These are phyloP conservation scores for Perdix hodgsoniae DNA, from an alignment of 2,797 vertebrate genomes.

Conservation along the genomic window DNA sequence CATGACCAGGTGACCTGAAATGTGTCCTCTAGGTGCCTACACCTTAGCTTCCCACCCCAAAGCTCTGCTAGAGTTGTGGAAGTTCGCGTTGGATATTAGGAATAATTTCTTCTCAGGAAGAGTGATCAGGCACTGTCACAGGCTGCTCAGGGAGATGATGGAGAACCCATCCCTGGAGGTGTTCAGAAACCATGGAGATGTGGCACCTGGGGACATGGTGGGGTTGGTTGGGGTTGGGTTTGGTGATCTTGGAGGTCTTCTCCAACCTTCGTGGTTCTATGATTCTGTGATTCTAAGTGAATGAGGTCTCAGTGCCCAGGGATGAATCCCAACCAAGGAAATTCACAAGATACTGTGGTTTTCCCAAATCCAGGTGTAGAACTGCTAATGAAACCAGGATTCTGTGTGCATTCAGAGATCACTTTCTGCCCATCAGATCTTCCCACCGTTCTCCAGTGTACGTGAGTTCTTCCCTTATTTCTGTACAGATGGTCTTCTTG, in stretches of 20 bases:
- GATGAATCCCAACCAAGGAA: neutral
- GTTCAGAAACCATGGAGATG: too few relatives aligned
- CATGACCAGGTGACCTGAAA: neutral
- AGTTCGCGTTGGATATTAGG: too few relatives aligned
- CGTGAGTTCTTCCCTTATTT: neutral
- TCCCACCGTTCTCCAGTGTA: neutral
- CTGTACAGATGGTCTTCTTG: neutral
- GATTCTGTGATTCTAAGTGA: too few relatives aligned
- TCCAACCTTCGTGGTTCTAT: too few relatives aligned
- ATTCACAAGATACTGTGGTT: rapidly evolving
- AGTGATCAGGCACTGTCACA: too few relatives aligned
- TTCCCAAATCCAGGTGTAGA: neutral
- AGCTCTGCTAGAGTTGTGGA: neutral
- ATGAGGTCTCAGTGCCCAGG: neutral
- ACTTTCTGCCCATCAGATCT: neutral
- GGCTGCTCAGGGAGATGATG: too few relatives aligned
- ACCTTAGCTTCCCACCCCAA: neutral
- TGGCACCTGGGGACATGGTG: too few relatives aligned
- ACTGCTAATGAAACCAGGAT: neutral
- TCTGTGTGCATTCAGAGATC: neutral
- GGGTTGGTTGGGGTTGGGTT: too few relatives aligned
- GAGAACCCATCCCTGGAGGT: too few relatives aligned
- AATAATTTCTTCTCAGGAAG: too few relatives aligned
- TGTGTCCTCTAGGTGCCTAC: neutral
- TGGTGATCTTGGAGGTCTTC: too few relatives aligned